Evolutionary conservation across 2,888 invertebrate genomes (phyloP).

Genomic region (Nymphalis urticae): DNA sequence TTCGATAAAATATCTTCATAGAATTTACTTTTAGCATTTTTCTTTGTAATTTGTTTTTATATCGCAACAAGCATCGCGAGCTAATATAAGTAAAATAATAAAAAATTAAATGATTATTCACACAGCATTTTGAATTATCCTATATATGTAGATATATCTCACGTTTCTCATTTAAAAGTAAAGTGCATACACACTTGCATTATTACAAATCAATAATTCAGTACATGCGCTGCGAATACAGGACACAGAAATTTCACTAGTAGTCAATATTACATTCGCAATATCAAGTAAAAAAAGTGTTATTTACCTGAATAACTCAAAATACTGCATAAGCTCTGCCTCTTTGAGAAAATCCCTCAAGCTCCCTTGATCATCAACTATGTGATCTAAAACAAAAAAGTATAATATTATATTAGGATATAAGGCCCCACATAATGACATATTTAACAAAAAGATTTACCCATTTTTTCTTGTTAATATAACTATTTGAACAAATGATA

Average conservation of each 20-base stretch:
- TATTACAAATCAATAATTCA: constrained; percentile 16
- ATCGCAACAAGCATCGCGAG: too few species aligned
- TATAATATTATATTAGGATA: neutral
- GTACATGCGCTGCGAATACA: constrained; percentile 17
- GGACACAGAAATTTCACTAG: neutral
- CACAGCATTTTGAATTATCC: too few species aligned
- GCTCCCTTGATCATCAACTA: constrained; percentile 59
- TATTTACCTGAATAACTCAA: constrained; percentile 55
- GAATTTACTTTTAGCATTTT: too few species aligned
- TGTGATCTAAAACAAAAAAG: constrained; percentile 55
- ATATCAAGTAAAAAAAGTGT: neutral
- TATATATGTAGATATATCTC: too few species aligned
- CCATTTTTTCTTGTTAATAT: neutral
- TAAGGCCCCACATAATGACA: constrained; percentile 1
- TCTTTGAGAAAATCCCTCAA: constrained; percentile 92
- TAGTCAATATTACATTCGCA: constrained; percentile 13
- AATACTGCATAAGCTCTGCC: constrained; percentile 97
- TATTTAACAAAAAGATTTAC: constrained; percentile 1
- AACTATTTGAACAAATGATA: neutral
- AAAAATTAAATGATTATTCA: too few species aligned
- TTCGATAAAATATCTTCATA: too few species aligned
- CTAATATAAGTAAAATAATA: too few species aligned
- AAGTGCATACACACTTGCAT: neutral
- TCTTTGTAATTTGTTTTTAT: too few species aligned
- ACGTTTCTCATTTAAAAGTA: neutral